Conservation (phyloP, 2,888 invertebrate genomes). For the Phanerotoma sp. region DNA sequence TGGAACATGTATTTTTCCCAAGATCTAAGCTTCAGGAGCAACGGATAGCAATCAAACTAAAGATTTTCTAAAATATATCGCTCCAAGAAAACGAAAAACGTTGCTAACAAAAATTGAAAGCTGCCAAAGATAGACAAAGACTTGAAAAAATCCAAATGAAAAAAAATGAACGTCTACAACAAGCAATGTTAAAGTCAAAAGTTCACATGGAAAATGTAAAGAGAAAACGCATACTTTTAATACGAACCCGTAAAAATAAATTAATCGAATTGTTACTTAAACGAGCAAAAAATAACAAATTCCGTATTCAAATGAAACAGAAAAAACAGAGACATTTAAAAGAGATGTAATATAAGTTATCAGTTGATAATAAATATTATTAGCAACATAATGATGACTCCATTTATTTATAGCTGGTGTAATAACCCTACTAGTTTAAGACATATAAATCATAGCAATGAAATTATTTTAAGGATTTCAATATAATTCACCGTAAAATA, state of each 20-base stretch:
- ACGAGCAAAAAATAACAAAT: slow-evolving; percentile 39
- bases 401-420: not conserved
- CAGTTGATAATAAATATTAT: slow-evolving; percentile 3
- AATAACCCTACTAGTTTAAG: no score
- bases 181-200: slow-evolving; percentile 25
- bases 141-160: slow-evolving; percentile 25
- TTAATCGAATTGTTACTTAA: slow-evolving; percentile 34
- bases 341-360: slow-evolving; percentile 30
- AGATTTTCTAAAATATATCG: slow-evolving; percentile 13
- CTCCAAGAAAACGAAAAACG: slow-evolving; percentile 17
- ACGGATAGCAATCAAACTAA: no score
- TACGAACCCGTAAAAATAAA: slow-evolving; percentile 31
- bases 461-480: no score
- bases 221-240: slow-evolving; percentile 27
- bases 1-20: no score
- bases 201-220: slow-evolving; percentile 27
- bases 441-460: slow-evolving; percentile 41
- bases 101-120: slow-evolving; percentile 25
- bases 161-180: slow-evolving; percentile 22
- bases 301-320: no score
- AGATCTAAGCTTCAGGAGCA: no score
- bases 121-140: slow-evolving; percentile 13
- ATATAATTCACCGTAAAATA: no score
- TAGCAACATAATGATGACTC: not conserved
- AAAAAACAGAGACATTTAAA: slow-evolving; percentile 32